Percentiles rank a stretch among this genome's conserved stretches.
These are phyloP conservation scores for Sorex araneus DNA, from an alignment of 2,113 vertebrate species.

Conservation along the genomic window DNA sequence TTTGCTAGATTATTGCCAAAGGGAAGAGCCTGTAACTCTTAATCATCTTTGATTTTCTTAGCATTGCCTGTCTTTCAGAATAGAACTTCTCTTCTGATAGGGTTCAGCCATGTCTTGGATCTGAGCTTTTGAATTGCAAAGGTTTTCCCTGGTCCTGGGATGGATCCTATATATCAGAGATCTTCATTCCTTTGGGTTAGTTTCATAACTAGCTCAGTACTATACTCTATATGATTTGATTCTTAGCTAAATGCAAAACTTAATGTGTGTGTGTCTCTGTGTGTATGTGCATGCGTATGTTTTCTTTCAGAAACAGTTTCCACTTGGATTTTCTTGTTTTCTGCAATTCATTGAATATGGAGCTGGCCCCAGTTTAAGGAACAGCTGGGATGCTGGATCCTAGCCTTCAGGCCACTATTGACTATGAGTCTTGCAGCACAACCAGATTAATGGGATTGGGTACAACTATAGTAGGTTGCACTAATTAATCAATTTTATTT, in stretches of 20 bases:
- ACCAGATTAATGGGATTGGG: conserved; percentile 82
- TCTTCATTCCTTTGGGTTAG: too few relatives aligned
- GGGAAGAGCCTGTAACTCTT: too few relatives aligned
- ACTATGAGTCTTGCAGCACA: conserved; percentile 73
- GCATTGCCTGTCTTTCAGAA: too few relatives aligned
- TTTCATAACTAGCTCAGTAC: not conserved
- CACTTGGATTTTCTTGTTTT: conserved; percentile 43
- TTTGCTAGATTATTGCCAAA: too few relatives aligned
- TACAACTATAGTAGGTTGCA: conserved; percentile 81
- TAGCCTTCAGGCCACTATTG: conserved; percentile 79
- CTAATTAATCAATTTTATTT: conserved; percentile 87
- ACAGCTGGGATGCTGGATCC: conserved; percentile 75
- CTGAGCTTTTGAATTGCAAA: too few relatives aligned
- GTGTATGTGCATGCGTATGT: not conserved
- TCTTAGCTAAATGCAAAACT: conserved; percentile 27
- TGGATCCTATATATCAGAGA: too few relatives aligned
- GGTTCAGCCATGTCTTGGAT: too few relatives aligned
- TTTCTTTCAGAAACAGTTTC: conserved; percentile 42
- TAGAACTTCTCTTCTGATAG: too few relatives aligned
- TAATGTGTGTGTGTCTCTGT: not conserved
- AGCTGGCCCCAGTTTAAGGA: conserved; percentile 65
- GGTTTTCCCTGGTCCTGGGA: too few relatives aligned
- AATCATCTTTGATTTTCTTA: too few relatives aligned
- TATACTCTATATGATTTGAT: not conserved
- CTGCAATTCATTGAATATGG: conserved; percentile 37